Evolutionary conservation across 2,888 invertebrate species (phyloP).

Genomic region (Artemia sinica): DNA sequence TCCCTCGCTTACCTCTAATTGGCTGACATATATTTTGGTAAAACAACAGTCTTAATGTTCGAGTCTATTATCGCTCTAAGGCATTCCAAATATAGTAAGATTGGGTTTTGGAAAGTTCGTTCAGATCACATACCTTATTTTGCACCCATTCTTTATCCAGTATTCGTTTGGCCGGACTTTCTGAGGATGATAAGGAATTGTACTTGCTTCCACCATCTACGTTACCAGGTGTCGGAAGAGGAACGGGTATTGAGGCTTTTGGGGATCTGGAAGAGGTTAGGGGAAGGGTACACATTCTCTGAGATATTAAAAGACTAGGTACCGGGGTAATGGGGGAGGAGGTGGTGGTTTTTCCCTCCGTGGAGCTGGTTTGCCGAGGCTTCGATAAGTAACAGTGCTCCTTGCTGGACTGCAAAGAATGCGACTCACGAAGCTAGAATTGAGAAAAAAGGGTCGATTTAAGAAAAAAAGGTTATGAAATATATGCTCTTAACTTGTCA

Average conservation of each 20-base stretch:
- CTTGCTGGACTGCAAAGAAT: slow-evolving; percentile 9
- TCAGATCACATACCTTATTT: not conserved
- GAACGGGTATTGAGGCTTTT: not conserved
- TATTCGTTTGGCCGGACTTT: not conserved
- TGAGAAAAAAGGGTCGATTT: not conserved
- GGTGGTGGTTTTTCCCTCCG: slow-evolving; percentile 12
- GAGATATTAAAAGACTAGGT: slow-evolving; percentile 6
- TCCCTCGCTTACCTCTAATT: too few species aligned
- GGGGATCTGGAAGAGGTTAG: not conserved
- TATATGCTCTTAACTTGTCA: too few species aligned
- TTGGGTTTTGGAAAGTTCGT: too few species aligned
- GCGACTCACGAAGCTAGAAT: slow-evolving; percentile 11
- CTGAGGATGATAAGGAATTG: not conserved
- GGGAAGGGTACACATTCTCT: not conserved
- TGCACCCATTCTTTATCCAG: not conserved
- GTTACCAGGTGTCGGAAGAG: not conserved
- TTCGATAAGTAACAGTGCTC: slow-evolving; percentile 3
- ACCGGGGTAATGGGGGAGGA: slow-evolving; percentile 6
- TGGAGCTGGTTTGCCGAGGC: not conserved
- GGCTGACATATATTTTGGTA: too few species aligned
- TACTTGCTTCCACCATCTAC: not conserved
- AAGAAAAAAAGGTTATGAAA: too few species aligned
- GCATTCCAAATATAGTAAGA: too few species aligned
- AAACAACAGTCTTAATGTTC: too few species aligned
- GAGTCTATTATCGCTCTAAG: too few species aligned